Evolutionary conservation across 2,797 vertebrate genomes (phyloP).

Genomic region (Atherinosoma microstoma): DNA sequence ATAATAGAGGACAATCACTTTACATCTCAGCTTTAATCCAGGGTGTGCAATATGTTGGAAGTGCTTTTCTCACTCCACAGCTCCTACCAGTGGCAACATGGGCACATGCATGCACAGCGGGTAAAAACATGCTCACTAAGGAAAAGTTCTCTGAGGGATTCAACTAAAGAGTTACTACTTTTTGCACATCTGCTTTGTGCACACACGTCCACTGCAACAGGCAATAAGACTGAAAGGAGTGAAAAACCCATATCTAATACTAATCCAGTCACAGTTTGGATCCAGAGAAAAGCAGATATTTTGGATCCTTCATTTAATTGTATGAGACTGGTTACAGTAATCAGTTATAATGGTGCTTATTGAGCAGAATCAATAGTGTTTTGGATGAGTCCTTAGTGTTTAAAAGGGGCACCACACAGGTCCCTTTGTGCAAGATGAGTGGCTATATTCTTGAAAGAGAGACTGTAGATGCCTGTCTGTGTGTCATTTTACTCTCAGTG

Average conservation of each 20-base stretch:
- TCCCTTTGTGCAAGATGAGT: constrained; percentile 58
- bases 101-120: constrained; percentile 25
- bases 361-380: constrained; percentile 57
- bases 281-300: constrained; percentile 14
- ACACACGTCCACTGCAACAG: constrained; percentile 8
- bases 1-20: constrained; percentile 7
- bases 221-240: constrained; percentile 17
- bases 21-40: constrained; percentile 12
- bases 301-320: constrained; percentile 3
- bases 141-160: constrained; percentile 24
- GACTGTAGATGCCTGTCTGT: constrained; percentile 64
- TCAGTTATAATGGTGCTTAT: constrained; percentile 38
- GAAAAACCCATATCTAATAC: constrained; percentile 31
- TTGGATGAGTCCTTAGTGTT: constrained; percentile 53
- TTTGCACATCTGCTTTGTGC: constrained; percentile 29
- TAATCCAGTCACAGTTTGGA: constrained; percentile 11
- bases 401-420: constrained; percentile 54
- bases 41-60: constrained; percentile 22
- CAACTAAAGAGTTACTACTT: constrained; percentile 9
- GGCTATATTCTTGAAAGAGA: constrained; percentile 57
- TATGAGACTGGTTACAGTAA: background rate
- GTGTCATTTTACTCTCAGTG: constrained; percentile 60
- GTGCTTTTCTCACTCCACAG: constrained; percentile 62
- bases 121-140: constrained; percentile 43
- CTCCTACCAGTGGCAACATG: constrained; percentile 73